phyloP scores from a whole-genome alignment of 2,888 invertebrate species.

The Cremastinae sp. region DNA sequence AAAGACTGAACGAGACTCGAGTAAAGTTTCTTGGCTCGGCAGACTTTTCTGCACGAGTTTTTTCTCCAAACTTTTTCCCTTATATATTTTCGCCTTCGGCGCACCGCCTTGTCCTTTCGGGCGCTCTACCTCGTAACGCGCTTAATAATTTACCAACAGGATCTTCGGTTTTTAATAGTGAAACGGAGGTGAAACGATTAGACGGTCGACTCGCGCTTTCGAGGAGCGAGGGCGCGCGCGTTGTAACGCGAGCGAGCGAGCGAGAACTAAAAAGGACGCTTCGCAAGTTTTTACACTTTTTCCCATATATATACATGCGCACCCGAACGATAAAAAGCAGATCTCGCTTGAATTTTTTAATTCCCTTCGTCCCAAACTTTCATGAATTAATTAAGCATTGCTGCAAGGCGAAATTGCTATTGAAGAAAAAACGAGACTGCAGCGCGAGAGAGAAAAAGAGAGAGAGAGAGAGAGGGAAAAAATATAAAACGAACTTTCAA shows the following conservation, averaged over 20 bases:
- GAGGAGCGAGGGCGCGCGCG: conserved; percentile 31
- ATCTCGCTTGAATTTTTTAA: no score
- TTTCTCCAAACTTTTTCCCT: conserved; percentile 59
- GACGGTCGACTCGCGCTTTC: conserved; percentile 14
- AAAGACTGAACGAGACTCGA: conserved; percentile 21
- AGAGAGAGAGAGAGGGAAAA: neutral
- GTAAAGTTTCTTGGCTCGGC: conserved; percentile 65
- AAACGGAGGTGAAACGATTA: conserved; percentile 58
- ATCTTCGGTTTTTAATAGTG: conserved; percentile 59
- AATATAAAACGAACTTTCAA: no score
- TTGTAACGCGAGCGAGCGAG: conserved; percentile 2
- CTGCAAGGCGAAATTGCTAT: no score
- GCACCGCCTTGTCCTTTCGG: conserved; percentile 13
- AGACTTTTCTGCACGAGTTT: conserved; percentile 47
- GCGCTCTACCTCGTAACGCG: conserved; percentile 28
- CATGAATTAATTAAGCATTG: no score
- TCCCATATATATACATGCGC: no score
- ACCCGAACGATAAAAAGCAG: no score
- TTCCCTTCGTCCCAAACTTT: no score
- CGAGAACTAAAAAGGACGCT: no score
- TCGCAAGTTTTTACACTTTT: no score
- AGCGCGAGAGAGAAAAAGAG: no score
- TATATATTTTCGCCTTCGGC: conserved; percentile 18
- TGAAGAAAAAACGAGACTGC: no score
- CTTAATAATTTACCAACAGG: conserved; percentile 61